Evolutionary conservation across 2,797 vertebrate species (phyloP).

Genomic region (Uromys caudimaculatus): DNA sequence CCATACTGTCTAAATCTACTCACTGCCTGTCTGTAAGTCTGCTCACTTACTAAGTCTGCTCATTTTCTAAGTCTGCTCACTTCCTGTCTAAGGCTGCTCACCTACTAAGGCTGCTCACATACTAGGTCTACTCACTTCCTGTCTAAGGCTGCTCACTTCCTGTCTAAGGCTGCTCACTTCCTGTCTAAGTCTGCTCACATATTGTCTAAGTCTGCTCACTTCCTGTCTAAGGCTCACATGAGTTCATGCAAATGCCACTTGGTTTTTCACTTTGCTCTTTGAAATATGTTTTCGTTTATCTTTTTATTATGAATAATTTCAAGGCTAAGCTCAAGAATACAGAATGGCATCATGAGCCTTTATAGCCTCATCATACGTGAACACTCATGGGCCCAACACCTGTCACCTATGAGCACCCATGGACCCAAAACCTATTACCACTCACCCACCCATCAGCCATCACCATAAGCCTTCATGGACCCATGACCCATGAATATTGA

Average conservation of each 20-base stretch:
- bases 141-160: no score
- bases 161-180: no score
- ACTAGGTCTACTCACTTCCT: no score
- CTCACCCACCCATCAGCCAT: fast-evolving
- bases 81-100: no score
- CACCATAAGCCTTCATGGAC: fast-evolving
- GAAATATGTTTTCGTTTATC: neutral
- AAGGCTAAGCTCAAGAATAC: neutral
- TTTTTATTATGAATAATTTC: neutral
- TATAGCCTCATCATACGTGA: fast-evolving
- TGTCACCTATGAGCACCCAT: fast-evolving
- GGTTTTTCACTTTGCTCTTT: neutral
- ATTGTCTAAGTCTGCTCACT: no score
- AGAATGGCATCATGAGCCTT: neutral
- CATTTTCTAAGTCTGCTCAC: no score
- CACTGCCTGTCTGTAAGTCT: neutral
- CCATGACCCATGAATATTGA: fast-evolving
- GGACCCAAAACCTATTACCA: fast-evolving
- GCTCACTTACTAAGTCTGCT: neutral
- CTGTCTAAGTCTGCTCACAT: no score
- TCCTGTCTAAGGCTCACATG: fast-evolving
- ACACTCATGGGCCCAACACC: fast-evolving
- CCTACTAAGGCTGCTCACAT: no score
- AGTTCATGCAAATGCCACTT: fast-evolving
- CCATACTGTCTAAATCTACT: no score